Base-by-base conservation (phyloP, 2,113 vertebrate species). In the Periophthalmodon schlosseri region DNA sequence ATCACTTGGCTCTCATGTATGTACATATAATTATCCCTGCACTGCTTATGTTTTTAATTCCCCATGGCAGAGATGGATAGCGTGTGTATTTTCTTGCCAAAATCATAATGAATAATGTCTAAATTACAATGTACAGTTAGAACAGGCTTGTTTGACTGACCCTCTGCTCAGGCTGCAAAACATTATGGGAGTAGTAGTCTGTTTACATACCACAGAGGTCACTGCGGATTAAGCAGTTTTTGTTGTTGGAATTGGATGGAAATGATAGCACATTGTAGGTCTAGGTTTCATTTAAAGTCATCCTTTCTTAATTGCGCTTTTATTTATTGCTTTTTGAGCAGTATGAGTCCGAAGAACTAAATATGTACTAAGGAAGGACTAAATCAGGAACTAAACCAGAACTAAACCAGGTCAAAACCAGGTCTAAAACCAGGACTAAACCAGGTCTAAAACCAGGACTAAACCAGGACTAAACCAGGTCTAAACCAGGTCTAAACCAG, bases 131-230 rank as follows among this genome's bases (percentile, higher is more conserved):
- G 28, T 67, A 67, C 14, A 39, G 34, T 39, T 18, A 20, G 20
- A 44, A 10, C n/a, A n/a, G 9, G 11, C 36, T 65, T 11, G 63
- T 20, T 10, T n/a, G 9, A 28, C 58, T 61, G 65, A 72, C 69
- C 71, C 68, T 77, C 60, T 24, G 16, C 67, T 63, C 72, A 74
- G 47, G 56, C 56, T 74, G 68, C 69, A 78, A 78, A 85, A 80
- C 80, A 84, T 74, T 78, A 57, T 74, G 75, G 78, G 73, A 81
- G 28, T 28, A 81, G 47, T 28, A 14, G 21, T 12, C 11, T 23
- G 3, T 14, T 56, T 28, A 60, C 13, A 28, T 14, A 52, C 50
- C 50, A 28, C 28, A 52, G 50, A 20, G 16, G 50, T 52, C 50
- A 18, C 50, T 52, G 3, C 28, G 3, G 28, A 3, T 28, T 28